Percentiles rank a stretch among this genome's conserved stretches.
phyloP scores from a whole-genome alignment of 2,797 vertebrate species.

The Mallotus villosus region DNA sequence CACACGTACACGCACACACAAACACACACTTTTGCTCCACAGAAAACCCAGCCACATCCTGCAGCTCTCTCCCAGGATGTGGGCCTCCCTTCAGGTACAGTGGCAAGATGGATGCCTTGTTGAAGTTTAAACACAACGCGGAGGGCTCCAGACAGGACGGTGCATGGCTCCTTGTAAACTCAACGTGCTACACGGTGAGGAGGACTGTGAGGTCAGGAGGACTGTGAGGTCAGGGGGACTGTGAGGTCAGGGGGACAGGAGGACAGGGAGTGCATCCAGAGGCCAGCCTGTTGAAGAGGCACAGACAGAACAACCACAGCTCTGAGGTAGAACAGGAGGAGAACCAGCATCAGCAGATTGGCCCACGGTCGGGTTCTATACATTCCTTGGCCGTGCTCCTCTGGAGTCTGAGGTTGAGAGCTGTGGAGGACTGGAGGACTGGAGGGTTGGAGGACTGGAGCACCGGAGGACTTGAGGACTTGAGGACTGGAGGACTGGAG shows the following conservation, averaged over 20 bases:
- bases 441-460: not conserved
- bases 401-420: constrained; percentile 6
- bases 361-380: constrained; percentile 12
- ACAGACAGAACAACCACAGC: constrained; percentile 18
- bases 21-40: constrained; percentile 41
- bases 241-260: no score
- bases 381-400: constrained; percentile 33
- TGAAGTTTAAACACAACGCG: not conserved
- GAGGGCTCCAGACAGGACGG: not conserved
- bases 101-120: not conserved
- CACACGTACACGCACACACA: constrained; percentile 18
- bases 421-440: no score
- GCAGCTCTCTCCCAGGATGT: constrained; percentile 62
- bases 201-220: no score
- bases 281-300: constrained; percentile 9
- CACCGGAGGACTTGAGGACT: constrained; percentile 6
- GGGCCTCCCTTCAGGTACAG: constrained; percentile 38
- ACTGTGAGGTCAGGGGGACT: no score
- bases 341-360: constrained; percentile 5
- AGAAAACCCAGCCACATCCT: constrained; percentile 65
- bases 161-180: not conserved
- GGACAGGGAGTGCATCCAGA: constrained; percentile 15
- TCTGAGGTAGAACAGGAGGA: constrained; percentile 6
- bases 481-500: constrained; percentile 17
- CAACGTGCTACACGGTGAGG: not conserved